These are phyloP conservation scores for Trinectes maculatus DNA, from an alignment of 2,113 vertebrate species.

Conservation along the genomic window DNA sequence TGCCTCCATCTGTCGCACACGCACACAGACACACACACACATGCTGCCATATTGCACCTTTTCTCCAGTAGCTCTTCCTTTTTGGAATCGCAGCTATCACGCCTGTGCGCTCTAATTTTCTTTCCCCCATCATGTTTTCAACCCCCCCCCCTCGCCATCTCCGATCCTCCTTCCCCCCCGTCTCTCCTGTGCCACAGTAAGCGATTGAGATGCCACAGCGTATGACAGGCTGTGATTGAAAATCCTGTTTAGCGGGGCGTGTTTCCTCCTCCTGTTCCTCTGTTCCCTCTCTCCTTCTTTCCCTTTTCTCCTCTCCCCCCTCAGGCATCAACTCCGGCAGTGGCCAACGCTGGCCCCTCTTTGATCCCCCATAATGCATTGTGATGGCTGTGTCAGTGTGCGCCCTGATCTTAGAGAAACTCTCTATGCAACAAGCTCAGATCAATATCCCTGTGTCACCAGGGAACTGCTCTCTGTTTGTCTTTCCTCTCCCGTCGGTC, in stretches of 20 bases:
- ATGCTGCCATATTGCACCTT: background rate
- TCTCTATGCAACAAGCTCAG: constrained; percentile 59
- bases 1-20: constrained; percentile 53
- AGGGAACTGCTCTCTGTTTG: constrained; percentile 44
- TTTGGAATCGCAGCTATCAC: constrained; percentile 19
- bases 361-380: constrained; percentile 73
- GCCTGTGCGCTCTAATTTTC: background rate
- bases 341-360: constrained; percentile 54
- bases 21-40: constrained; percentile 3
- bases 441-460: constrained; percentile 58
- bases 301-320: background rate
- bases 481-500: constrained; percentile 32
- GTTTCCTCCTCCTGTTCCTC: constrained; percentile 5
- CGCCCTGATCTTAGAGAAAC: constrained; percentile 60
- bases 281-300: background rate
- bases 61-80: constrained; percentile 21
- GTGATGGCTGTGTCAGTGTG: constrained; percentile 66
- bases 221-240: constrained; percentile 52
- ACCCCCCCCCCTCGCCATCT: constrained; percentile 2
- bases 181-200: constrained; percentile 9
- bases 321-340: constrained; percentile 30
- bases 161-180: background rate
- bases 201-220: constrained; percentile 41
- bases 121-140: background rate
- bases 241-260: constrained; percentile 50